Evolutionary conservation across 2,888 invertebrate genomes (phyloP), one percentile per base, ranked within the genome.

Genomic region (Macrosiphum euphorbiae): DNA sequence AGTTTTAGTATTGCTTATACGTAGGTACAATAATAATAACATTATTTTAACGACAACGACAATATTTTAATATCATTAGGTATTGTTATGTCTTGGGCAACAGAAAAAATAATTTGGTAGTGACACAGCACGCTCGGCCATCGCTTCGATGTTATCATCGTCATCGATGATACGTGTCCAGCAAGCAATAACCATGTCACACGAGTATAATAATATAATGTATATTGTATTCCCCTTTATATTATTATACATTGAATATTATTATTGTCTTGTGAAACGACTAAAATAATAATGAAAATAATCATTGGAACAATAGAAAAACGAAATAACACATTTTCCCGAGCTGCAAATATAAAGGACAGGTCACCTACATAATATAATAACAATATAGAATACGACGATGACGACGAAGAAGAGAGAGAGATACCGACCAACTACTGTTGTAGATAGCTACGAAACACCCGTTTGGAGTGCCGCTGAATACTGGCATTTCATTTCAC

Each of bases 401-500:
- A 50, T 50, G 50, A 3, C 50, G 16, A 52, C 52, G 52, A 52
- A 55, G 55, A 55, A 24, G 20, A 24, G 55, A 24, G 24, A 24
- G 24, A 7, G 16, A 13, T 16, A 58, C 26, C 26, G 58, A 58
- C 58, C 58, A 24, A 52, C 52, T 7, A 24, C 20, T 58, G 26
- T 24, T 58, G 26, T 24, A 52, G 13, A 52, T 52, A 52, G 16
- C 16, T 3, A 20, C 52, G 0, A 24, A n/a, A 16, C 67, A n/a
- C n/a, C n/a, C 67, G n/a, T 67, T 55, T 16, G 67, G 67, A n/a
- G 67, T 67, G 67, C 67, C n/a, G 67, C 67, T 67, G n/a, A 67
- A 67, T n/a, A n/a, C n/a, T 78, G 35, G 78, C 78, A 20, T 78
- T 78, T 78, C 78, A 20, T 78, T 78, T 35, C 78, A 67, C 4